Conservation (phyloP, 2,888 invertebrate species). For the Melieria crassipennis region DNA sequence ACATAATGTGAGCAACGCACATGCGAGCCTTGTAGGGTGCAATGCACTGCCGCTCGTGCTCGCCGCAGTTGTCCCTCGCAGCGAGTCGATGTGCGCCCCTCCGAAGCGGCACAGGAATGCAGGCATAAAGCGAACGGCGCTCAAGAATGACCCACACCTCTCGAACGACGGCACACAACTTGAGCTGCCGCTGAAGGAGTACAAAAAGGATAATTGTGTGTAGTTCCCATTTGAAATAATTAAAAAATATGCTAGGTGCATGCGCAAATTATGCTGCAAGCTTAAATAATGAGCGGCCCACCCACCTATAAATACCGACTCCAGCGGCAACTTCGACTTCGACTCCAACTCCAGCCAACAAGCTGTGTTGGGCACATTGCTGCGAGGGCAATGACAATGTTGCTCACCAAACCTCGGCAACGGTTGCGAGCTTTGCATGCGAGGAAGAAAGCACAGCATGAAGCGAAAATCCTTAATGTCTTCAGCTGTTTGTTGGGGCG, state of each 20-base stretch:
- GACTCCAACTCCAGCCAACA: too few species aligned
- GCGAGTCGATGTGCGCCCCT: too few species aligned
- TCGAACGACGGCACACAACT: neutral
- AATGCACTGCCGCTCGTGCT: constrained; percentile 28
- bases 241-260: constrained; percentile 21
- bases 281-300: constrained; percentile 24
- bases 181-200: constrained; percentile 4
- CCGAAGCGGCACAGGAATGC: constrained; percentile 43
- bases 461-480: too few species aligned
- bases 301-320: neutral
- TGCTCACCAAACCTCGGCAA: too few species aligned
- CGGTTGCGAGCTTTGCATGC: too few species aligned
- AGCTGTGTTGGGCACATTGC: too few species aligned
- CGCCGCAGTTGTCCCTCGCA: too few species aligned
- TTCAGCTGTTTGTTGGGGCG: too few species aligned
- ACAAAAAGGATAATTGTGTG: constrained; percentile 34
- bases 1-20: neutral
- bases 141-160: constrained; percentile 48
- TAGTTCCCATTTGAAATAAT: constrained; percentile 36
- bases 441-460: too few species aligned
- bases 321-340: neutral
- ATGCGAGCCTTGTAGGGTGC: constrained; percentile 30
- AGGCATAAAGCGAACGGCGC: constrained; percentile 52
- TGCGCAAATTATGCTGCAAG: constrained; percentile 21
- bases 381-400: too few species aligned